Percentiles rank a stretch among this genome's conserved stretches.
phyloP scores from a whole-genome alignment of 64 coral and sea anemone species.

The Orbicella faveolata region DNA sequence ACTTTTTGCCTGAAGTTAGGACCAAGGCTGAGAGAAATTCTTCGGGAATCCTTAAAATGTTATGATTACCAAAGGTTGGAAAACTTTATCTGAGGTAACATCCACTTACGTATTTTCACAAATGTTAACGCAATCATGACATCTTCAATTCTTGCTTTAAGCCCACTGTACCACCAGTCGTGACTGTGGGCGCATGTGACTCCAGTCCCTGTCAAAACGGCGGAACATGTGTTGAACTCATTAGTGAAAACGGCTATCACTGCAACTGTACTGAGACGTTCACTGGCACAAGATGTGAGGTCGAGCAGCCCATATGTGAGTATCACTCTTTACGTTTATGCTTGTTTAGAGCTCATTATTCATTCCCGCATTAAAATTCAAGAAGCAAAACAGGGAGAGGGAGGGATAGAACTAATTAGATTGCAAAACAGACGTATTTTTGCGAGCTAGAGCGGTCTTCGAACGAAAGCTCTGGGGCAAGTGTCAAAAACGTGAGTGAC shows the following conservation, averaged over 20 bases:
- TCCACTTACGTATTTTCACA: background rate
- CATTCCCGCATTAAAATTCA: too few relatives aligned
- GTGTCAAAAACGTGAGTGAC: too few relatives aligned
- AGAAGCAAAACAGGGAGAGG: too few relatives aligned
- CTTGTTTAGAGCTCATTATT: too few relatives aligned
- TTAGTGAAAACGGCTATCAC: background rate
- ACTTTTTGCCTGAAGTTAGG: too few relatives aligned
- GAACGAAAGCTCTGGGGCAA: too few relatives aligned
- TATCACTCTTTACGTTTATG: background rate
- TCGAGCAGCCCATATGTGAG: background rate
- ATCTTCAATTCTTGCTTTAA: background rate
- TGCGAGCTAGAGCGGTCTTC: too few relatives aligned
- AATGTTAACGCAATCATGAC: background rate
- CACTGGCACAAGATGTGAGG: background rate
- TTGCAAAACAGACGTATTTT: too few relatives aligned
- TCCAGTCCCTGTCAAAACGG: background rate
- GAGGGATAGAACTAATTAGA: too few relatives aligned
- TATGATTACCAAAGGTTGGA: background rate
- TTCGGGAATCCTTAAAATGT: background rate
- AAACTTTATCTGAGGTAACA: background rate
- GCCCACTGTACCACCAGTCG: background rate
- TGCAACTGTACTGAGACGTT: background rate
- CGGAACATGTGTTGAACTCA: background rate
- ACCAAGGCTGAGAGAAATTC: too few relatives aligned
- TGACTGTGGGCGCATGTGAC: background rate